Evolutionary conservation across 2,797 vertebrate genomes (phyloP).

Genomic region (Gambelia wislizenii): DNA sequence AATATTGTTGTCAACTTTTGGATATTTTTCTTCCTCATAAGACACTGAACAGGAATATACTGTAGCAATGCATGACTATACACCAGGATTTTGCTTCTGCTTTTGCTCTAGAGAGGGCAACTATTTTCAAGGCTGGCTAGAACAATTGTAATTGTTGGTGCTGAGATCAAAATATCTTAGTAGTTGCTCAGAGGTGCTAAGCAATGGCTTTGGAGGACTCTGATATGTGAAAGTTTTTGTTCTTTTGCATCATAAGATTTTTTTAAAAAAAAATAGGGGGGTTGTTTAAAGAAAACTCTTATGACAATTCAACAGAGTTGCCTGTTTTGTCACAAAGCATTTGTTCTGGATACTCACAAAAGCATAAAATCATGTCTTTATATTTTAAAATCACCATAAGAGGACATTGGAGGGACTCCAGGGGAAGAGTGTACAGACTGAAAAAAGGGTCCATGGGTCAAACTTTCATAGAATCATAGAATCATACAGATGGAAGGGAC

Average conservation of each 20-base stretch:
- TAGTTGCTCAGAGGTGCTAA: not conserved
- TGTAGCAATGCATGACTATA: not conserved
- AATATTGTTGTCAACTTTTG: not conserved
- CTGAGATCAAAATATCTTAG: conserved; percentile 7
- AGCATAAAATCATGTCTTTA: too few species aligned
- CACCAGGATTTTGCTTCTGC: not conserved
- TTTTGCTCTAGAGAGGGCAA: conserved; percentile 1
- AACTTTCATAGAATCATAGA: too few species aligned
- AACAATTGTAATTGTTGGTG: not conserved
- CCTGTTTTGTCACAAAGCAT: too few species aligned
- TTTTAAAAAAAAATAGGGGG: not conserved
- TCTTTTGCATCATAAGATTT: not conserved
- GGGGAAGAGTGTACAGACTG: too few species aligned
- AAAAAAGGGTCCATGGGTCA: too few species aligned
- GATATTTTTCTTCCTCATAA: not conserved
- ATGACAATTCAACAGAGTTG: not conserved
- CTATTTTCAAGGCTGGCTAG: conserved; percentile 10
- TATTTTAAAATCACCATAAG: too few species aligned
- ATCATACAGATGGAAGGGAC: too few species aligned
- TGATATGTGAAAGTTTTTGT: not conserved
- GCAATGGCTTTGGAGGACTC: not conserved
- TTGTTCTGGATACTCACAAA: too few species aligned
- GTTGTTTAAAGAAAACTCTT: not conserved
- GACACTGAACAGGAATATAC: too few species aligned
- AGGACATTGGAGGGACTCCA: too few species aligned